Evolutionary conservation across 2,888 invertebrate species (phyloP), one percentile per base, ranked within the genome.

Genomic region (Drosophila recens): DNA sequence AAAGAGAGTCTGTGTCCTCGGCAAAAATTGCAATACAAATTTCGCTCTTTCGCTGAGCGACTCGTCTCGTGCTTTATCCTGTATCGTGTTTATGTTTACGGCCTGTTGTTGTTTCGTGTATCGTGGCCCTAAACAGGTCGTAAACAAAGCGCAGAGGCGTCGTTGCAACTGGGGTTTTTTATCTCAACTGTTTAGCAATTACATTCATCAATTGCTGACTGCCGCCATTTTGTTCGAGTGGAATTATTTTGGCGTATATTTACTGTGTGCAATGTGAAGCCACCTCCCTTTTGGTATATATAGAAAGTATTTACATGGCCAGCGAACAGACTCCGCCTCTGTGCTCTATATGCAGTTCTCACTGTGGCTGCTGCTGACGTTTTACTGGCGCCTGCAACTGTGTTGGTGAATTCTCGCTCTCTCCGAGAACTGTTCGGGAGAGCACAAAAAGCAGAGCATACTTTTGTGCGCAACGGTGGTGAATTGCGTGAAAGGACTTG

Each of bases 121-220:
- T 36, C 13, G 13, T 36, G 63, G 58, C 65, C 75, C 75, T 90
- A 91, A 91, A 91, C 86, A 90, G 80, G 69, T 80, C 66, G 91
- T 92, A 92, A 92, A 92, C 92, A 92, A 90, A 75, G 62, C 45
- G 54, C 92, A 92, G 92, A 75, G 92, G 84, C 86, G 92, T 78
- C 80, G 73, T 54, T 52, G 52, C 8, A 11, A n/a, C 15, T 43
- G 74, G 90, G 80, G 64, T 49, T 27, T 15, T n/a, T 20, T n/a
- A 42, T 3, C 5, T 49, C 36, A 34, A 80, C 42, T 67, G n/a
- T 27, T 66, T 53, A 20, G 63, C 23, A 20, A 66, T 63, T 20
- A 63, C 40, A 23, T 38, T 33, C 43, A 45, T 13, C 20, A 33
- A 56, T 46, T 27, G 8, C 20, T 70, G 71, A 77, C 6, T 57